Evolutionary conservation across 2,797 vertebrate genomes (phyloP).

Genomic region (Thripadectes ignobilis): DNA sequence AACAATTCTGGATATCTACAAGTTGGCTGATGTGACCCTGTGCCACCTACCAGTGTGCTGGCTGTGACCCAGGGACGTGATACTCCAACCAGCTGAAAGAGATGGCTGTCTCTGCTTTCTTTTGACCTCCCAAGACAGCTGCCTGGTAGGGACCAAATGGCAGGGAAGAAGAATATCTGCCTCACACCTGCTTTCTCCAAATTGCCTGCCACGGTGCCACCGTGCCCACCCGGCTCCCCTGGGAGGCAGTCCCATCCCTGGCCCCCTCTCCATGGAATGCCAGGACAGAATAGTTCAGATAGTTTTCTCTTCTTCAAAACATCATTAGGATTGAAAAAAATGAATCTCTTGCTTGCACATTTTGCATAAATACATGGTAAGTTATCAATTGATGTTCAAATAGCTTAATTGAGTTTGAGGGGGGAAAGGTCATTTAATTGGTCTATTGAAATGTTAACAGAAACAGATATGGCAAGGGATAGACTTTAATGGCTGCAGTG

Average conservation of each 20-base stretch:
- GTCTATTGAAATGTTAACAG: slow-evolving; percentile 96
- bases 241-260: background rate
- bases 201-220: background rate
- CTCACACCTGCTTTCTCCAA: slow-evolving; percentile 48
- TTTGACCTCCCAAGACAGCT: slow-evolving; percentile 45
- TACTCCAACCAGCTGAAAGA: slow-evolving; percentile 36
- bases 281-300: slow-evolving; percentile 60
- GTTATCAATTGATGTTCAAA: slow-evolving; percentile 85
- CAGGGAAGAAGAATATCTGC: slow-evolving; percentile 15
- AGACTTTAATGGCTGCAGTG: slow-evolving; percentile 88
- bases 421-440: slow-evolving; percentile 92
- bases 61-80: slow-evolving; percentile 33
- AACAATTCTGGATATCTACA: background rate
- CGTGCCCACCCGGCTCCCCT: background rate
- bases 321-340: slow-evolving; percentile 65
- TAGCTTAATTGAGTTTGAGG: slow-evolving; percentile 88
- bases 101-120: slow-evolving; percentile 1
- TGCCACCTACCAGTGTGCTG: slow-evolving; percentile 48
- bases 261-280: slow-evolving; percentile 50
- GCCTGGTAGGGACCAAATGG: slow-evolving; percentile 49
- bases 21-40: slow-evolving; percentile 54
- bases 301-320: slow-evolving; percentile 61
- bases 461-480: slow-evolving; percentile 88
- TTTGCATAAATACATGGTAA: slow-evolving; percentile 83
- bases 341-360: slow-evolving; percentile 65